These are phyloP conservation scores for Trigoniulus corallinus DNA, from an alignment of 1,140 invertebrate genomes.

Conservation along the genomic window DNA sequence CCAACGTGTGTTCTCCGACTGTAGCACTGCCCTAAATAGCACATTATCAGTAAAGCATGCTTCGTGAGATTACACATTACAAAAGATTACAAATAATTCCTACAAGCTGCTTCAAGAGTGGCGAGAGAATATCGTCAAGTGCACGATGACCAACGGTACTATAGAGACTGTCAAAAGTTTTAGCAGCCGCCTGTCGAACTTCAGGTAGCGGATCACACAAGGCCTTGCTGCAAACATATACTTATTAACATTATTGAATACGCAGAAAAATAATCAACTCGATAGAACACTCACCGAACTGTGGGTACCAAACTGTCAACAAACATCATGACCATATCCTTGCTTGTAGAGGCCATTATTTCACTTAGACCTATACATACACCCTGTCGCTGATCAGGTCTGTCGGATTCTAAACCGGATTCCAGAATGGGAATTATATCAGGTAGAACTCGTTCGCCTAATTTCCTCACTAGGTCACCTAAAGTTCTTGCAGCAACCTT, in stretches of 20 bases:
- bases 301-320: conserved; percentile 96
- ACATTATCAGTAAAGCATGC: too few species aligned
- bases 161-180: conserved; percentile 92
- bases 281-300: conserved; percentile 37
- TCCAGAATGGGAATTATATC: conserved; percentile 98
- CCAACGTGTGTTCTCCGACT: conserved; percentile 66
- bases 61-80: too few species aligned
- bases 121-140: conserved; percentile 91
- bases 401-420: conserved; percentile 72
- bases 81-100: conserved; percentile 6
- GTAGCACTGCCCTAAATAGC: conserved; percentile 45
- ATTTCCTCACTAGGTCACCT: conserved; percentile 90
- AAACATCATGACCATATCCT: conserved; percentile 84
- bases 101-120: conserved; percentile 64
- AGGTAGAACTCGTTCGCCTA: conserved; percentile 91
- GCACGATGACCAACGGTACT: conserved; percentile 82
- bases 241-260: background rate
- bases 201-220: conserved; percentile 82
- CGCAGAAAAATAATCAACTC: conserved; percentile 3
- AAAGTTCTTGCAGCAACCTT: conserved; percentile 86
- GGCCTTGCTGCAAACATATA: conserved; percentile 44
- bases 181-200: conserved; percentile 83
- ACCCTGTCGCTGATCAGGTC: conserved; percentile 85
- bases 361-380: conserved; percentile 96
- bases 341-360: conserved; percentile 91